phyloP scores from a whole-genome alignment of 2,113 vertebrate genomes.

The Eurypyga helias region DNA sequence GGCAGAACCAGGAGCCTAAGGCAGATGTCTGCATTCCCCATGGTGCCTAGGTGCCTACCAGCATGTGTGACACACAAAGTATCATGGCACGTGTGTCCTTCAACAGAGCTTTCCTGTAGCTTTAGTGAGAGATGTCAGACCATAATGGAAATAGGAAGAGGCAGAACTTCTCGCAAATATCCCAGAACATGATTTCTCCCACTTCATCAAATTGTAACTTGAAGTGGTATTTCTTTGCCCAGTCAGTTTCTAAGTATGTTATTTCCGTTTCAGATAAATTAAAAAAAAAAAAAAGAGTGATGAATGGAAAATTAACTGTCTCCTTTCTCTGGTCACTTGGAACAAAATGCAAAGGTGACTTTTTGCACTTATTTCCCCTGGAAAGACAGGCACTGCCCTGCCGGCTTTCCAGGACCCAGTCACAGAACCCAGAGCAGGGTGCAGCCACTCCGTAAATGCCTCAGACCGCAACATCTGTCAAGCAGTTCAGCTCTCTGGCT shows the following conservation, averaged over 20 bases:
- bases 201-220: not conserved
- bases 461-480: rapidly evolving
- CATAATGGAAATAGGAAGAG: not conserved
- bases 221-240: not conserved
- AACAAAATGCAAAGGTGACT: not conserved
- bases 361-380: not conserved
- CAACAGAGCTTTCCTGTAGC: not conserved
- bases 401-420: not conserved
- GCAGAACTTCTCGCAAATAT: not conserved
- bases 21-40: not conserved
- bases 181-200: not conserved
- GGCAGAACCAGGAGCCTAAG: not conserved
- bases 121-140: not conserved
- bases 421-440: not conserved
- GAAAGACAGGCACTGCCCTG: not conserved
- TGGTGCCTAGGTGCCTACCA: not conserved
- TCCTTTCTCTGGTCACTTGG: not conserved
- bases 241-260: not conserved
- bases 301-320: not conserved
- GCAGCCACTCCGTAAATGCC: not conserved
- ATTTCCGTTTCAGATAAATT: not conserved
- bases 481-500: not conserved
- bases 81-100: not conserved
- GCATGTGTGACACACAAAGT: not conserved
- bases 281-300: rapidly evolving